phyloP scores from a whole-genome alignment of 2,888 invertebrate species.

The Drosophila ezoana region DNA sequence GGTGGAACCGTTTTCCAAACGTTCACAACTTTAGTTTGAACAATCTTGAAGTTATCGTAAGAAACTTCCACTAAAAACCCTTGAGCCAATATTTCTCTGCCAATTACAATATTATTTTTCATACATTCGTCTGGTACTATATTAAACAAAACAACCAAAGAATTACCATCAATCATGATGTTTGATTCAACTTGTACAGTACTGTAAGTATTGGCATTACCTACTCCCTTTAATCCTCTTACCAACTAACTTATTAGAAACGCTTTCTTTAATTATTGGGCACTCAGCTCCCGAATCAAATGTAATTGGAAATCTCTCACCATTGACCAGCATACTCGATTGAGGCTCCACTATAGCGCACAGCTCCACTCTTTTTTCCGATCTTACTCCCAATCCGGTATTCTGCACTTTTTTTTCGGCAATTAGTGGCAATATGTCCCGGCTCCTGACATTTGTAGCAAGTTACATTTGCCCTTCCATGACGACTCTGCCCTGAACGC shows the following conservation, averaged over 20 bases:
- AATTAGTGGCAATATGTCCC: background rate
- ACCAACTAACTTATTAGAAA: background rate
- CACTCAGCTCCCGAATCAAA: background rate
- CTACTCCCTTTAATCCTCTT: constrained; percentile 1
- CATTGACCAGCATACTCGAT: background rate
- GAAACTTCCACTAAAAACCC: background rate
- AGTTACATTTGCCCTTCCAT: background rate
- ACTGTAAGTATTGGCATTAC: background rate
- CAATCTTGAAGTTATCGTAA: too few species aligned
- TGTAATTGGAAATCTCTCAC: background rate
- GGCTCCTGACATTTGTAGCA: background rate
- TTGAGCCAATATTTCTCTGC: constrained; percentile 9
- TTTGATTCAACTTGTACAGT: background rate
- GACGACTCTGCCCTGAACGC: too few species aligned
- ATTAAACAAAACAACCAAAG: background rate
- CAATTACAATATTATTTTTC: constrained; percentile 7
- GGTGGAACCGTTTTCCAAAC: too few species aligned
- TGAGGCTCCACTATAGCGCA: background rate
- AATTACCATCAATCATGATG: constrained; percentile 6
- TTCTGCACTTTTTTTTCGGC: too few species aligned
- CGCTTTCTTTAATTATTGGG: background rate
- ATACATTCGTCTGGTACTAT: too few species aligned
- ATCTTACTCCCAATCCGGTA: background rate
- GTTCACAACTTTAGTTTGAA: too few species aligned
- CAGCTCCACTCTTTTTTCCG: background rate